A percentile compares a stretch with the other conserved stretches of the same genome.
Evolutionary conservation across 2,113 vertebrate species (phyloP).

Genomic region (Rhinolophus sinicus): DNA sequence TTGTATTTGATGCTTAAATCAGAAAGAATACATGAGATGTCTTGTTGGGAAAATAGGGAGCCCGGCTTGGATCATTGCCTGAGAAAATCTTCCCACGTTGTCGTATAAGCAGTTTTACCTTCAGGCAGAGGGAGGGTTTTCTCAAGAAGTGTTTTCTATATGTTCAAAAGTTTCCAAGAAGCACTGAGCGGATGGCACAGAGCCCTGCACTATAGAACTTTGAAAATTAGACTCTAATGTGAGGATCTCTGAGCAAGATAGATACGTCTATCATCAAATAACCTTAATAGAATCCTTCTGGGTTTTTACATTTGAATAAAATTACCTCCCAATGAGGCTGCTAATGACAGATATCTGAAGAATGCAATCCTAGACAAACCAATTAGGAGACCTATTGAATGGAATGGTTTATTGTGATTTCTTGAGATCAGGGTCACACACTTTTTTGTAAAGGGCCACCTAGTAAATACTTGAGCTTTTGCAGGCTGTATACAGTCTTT

Average conservation of each 20-base stretch:
- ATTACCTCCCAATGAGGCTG: neutral
- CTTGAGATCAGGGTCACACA: neutral
- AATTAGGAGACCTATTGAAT: neutral
- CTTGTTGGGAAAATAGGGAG: neutral
- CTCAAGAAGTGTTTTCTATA: neutral
- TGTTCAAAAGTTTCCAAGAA: neutral
- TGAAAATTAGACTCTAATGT: neutral
- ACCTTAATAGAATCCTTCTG: neutral
- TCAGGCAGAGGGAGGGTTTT: neutral
- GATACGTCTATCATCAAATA: neutral
- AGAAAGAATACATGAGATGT: neutral
- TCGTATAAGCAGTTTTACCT: neutral
- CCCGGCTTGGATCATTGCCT: neutral
- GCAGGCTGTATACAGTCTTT: neutral
- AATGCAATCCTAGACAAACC: neutral
- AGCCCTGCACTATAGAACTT: neutral
- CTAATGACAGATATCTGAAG: neutral
- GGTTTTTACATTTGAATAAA: neutral
- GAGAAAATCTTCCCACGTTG: neutral
- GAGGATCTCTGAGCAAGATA: neutral
- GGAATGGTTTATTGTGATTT: neutral
- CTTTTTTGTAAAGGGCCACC: neutral
- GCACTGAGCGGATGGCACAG: neutral
- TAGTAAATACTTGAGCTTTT: neutral
- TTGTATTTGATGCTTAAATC: neutral